Evolutionary conservation across 2,113 vertebrate species (phyloP).

Genomic region (Barnardius zonarius): DNA sequence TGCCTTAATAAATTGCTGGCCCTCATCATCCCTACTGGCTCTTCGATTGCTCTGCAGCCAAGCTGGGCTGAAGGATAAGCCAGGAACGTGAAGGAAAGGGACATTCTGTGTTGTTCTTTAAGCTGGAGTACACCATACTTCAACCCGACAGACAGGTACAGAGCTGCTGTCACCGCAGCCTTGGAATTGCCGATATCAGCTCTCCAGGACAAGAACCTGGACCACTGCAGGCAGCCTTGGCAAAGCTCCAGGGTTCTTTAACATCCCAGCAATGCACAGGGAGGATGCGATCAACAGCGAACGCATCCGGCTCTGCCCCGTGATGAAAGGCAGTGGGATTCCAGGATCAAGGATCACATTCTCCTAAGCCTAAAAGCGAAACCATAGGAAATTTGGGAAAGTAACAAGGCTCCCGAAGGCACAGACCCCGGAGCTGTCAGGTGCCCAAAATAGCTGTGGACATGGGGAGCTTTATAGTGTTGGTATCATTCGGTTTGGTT

Average conservation of each 20-base stretch:
- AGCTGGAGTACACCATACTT: not conserved
- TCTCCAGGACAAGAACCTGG: not conserved
- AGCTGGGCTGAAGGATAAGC: not conserved
- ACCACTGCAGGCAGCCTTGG: fast-evolving
- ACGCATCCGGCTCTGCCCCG: not conserved
- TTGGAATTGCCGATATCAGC: not conserved
- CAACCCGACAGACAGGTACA: fast-evolving
- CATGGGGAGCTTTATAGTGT: not conserved
- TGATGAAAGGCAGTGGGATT: not conserved
- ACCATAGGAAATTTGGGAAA: not conserved
- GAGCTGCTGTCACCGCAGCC: not conserved
- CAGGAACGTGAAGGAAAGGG: fast-evolving
- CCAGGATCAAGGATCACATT: not conserved
- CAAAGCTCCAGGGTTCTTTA: not conserved
- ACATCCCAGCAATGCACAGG: fast-evolving
- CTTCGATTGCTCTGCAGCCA: not conserved
- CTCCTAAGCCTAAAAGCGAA: not conserved
- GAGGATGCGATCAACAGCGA: fast-evolving
- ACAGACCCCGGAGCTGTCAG: not conserved
- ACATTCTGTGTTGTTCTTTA: not conserved
- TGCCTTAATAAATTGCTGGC: not conserved
- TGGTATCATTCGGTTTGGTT: not conserved
- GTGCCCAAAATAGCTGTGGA: not conserved
- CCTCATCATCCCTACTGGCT: not conserved
- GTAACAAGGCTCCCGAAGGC: not conserved